phyloP scores from a whole-genome alignment of 2,888 invertebrate species.

The Mactromeris polynyma region DNA sequence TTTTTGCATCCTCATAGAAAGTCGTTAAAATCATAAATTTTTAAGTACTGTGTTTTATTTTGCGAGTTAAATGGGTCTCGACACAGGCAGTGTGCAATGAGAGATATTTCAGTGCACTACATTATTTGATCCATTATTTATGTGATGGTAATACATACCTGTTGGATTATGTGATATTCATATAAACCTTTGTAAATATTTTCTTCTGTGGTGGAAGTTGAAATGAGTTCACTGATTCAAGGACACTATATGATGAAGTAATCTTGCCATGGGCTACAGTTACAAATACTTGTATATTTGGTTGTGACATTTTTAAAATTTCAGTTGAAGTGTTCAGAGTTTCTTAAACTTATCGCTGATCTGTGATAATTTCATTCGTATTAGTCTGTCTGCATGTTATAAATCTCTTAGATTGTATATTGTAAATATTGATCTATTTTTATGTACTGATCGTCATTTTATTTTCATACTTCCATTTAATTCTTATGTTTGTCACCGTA shows the following conservation, averaged over 20 bases:
- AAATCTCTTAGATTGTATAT: neutral
- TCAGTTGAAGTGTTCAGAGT: neutral
- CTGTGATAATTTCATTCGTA: neutral
- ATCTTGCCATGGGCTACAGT: neutral
- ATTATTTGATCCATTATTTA: neutral
- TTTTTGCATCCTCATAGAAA: constrained; percentile 3
- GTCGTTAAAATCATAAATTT: neutral
- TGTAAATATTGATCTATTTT: neutral
- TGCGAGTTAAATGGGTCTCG: too few species aligned
- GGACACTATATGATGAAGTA: neutral
- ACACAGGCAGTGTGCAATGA: neutral
- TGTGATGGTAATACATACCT: neutral
- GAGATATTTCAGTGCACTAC: neutral
- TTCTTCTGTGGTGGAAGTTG: neutral
- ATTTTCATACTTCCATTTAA: neutral
- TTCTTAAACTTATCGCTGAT: neutral
- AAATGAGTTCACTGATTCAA: neutral
- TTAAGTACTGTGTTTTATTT: neutral
- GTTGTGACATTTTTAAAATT: neutral
- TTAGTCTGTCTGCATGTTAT: neutral
- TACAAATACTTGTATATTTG: neutral
- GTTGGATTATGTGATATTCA: neutral
- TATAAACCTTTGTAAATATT: neutral
- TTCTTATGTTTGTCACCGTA: neutral
- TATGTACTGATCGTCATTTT: neutral